Evolutionary conservation across 64 coral and sea anemone genomes (phyloP).

Genomic region (Anthopleura sola): DNA sequence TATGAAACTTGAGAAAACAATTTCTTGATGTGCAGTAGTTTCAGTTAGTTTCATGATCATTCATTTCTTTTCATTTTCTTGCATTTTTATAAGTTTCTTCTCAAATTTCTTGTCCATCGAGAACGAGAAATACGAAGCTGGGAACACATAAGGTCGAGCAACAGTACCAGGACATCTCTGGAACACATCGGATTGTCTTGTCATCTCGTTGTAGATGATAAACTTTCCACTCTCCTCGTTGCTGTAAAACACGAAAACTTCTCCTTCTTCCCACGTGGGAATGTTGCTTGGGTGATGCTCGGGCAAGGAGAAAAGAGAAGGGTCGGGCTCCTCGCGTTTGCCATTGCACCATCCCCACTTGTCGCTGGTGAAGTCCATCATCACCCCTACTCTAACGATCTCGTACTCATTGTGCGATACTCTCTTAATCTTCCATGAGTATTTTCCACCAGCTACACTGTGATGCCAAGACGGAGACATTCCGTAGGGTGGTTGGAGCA

Average conservation of each 20-base stretch:
- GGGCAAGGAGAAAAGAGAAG: not conserved
- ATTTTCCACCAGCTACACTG: not conserved
- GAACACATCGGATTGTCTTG: not conserved
- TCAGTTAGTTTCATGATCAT: not conserved
- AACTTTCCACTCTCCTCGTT: conserved; percentile 2
- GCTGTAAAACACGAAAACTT: not conserved
- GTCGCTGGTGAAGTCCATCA: conserved; percentile 17
- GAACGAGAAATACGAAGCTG: not conserved
- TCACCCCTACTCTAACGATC: not conserved
- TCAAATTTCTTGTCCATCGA: not conserved
- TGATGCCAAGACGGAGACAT: not conserved
- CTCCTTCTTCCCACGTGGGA: not conserved
- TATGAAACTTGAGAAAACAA: no score
- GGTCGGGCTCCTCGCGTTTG: not conserved
- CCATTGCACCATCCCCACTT: conserved; percentile 32
- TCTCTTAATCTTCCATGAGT: conserved; percentile 10
- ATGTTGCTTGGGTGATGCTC: not conserved
- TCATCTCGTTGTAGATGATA: not conserved
- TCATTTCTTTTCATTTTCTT: not conserved
- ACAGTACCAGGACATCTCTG: conserved; percentile 15
- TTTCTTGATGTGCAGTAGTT: no score
- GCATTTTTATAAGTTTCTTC: not conserved
- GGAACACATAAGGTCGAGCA: not conserved
- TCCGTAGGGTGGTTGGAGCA: not conserved
- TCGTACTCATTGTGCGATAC: not conserved